phyloP scores from a whole-genome alignment of 2,113 vertebrate genomes.

The Ochotona princeps region DNA sequence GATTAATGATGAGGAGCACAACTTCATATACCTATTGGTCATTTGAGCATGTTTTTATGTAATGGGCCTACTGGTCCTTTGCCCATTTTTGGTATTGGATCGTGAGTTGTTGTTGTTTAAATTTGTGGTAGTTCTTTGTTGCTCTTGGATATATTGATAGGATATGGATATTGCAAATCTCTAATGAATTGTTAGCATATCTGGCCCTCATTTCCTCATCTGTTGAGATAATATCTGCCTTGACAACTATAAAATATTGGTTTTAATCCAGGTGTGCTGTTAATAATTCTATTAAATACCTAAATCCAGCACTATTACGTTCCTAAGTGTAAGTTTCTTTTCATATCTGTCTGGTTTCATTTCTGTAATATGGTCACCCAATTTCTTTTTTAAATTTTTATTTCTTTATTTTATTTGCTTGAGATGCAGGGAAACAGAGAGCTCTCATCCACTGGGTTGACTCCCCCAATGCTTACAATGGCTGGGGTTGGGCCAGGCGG shows the following conservation, averaged over 20 bases:
- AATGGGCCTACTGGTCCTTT: not conserved
- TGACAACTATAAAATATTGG: conserved; percentile 10
- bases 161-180: not conserved
- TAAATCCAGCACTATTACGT: too few species aligned
- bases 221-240: not conserved
- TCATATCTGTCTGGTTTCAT: too few species aligned
- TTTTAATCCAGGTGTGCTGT: not conserved
- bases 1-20: not conserved
- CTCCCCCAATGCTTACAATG: too few species aligned
- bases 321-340: too few species aligned
- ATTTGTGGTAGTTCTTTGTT: conserved; percentile 14
- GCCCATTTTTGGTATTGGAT: not conserved
- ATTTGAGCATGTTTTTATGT: not conserved
- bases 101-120: not conserved
- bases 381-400: too few species aligned
- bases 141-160: not conserved
- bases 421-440: too few species aligned
- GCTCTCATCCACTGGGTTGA: too few species aligned
- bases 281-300: too few species aligned
- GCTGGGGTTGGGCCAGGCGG: too few species aligned
- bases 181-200: not conserved
- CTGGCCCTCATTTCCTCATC: not conserved
- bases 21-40: not conserved
- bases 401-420: too few species aligned
- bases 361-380: too few species aligned